Base-by-base conservation (phyloP, 1,140 invertebrate genomes). In the Palaemon carinicauda region DNA sequence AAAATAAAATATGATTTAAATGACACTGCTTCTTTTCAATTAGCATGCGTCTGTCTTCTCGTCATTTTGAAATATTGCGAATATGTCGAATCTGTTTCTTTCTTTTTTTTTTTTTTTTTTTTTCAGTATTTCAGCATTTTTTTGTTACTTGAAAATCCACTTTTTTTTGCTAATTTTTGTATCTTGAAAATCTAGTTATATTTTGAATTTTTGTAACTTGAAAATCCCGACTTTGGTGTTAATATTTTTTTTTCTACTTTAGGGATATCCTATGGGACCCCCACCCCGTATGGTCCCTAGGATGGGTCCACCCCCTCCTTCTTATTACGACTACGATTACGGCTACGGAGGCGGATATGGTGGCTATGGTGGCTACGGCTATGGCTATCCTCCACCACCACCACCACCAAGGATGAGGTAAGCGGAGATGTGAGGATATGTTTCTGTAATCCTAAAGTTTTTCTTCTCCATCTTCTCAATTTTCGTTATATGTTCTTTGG, bases 301-400 rank as follows among this genome's bases (percentile, higher is more conserved):
- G 21, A 15, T 54, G n/a, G 29, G 21, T 21, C 54, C 56, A 1
- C 52, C 71, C 65, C 54, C 56, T 1, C 52, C 71, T 12, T 29
- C 82, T 21, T 85, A 79, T 75, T 78, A 79, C 74, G 82, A 84
- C 82, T 84, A 84, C 54, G 82, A 84, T 56, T 85, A 85, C 41
- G 82, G 75, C 75, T 85, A 85, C 24, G 82, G 82, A 19, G 75
- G 82, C 4, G 74, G 75, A 19, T 69, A 69, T 10, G 65, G 65
- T 21, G 65, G 21, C 65, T 10, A 31, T 10, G 65, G 60, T 24
- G 65, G 65, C 21, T 69, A 69, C 12, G 65, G 24, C 73, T 69
- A 69, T 17, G 10, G 65, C n/a, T 85, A 85, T 33, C 51, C 41
- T 14, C 54, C 71, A 5, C 60, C 41, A 3, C 77, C 54, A 51